Percentiles rank a stretch among this genome's conserved stretches.
These are phyloP conservation scores for Ivindomyrus marchei DNA, from an alignment of 2,113 vertebrate species.

Conservation along the genomic window DNA sequence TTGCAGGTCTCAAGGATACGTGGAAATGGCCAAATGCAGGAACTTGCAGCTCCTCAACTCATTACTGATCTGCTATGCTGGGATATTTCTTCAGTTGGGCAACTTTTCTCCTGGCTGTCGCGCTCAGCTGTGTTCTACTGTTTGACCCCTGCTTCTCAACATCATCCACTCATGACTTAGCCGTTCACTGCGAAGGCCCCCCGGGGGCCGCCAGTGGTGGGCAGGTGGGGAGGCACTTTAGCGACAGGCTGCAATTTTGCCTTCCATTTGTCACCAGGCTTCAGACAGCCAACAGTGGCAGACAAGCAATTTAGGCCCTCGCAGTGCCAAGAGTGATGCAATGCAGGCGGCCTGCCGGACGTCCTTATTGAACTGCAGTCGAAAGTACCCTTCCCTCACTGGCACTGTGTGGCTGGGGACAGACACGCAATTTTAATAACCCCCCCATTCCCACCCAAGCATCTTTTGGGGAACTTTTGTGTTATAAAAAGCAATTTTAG, in stretches of 20 bases:
- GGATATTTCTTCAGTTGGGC: not conserved
- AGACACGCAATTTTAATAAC: conserved; percentile 53
- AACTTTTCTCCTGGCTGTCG: not conserved
- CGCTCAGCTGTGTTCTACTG: not conserved
- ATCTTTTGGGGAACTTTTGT: conserved; percentile 22
- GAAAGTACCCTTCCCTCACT: conserved; percentile 52
- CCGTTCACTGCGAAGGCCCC: not conserved
- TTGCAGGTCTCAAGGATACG: not conserved
- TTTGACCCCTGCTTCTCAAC: not conserved
- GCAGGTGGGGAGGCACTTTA: conserved; percentile 36
- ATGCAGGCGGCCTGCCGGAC: conserved; percentile 27
- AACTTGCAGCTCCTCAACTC: not conserved
- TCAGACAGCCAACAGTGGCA: conserved; percentile 36
- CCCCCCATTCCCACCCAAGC: conserved; percentile 28
- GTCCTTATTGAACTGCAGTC: conserved; percentile 56
- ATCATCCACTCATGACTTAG: not conserved
- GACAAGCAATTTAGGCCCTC: conserved; percentile 28
- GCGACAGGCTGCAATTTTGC: conserved; percentile 35
- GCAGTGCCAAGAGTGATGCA: conserved; percentile 20
- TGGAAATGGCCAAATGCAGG: not conserved
- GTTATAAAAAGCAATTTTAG: conserved; percentile 30
- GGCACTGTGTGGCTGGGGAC: conserved; percentile 39
- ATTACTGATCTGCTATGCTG: not conserved
- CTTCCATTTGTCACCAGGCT: conserved; percentile 36
- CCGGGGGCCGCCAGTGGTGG: not conserved